A percentile compares a stretch with the other conserved stretches of the same genome.
These are phyloP conservation scores for Apostichopus parvimensis DNA, from an alignment of 35 echinoderm and acorn worm genomes.

Conservation along the genomic window DNA sequence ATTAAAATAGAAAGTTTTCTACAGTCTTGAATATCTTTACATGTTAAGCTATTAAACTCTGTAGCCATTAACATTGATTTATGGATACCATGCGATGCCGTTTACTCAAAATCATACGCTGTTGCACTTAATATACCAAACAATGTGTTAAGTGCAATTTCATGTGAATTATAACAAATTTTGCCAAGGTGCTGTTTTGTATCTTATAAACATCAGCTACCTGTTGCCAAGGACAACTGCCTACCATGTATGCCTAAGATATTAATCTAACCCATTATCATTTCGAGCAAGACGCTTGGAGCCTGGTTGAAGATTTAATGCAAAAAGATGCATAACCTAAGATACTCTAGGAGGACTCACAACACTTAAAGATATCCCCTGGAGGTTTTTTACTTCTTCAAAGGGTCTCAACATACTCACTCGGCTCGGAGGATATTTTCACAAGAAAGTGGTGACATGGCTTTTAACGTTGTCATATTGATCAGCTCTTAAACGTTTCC, in stretches of 20 bases:
- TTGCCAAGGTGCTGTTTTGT: too few relatives aligned
- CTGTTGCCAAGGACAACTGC: constrained; percentile 43
- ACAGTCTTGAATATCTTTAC: too few relatives aligned
- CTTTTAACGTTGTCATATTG: constrained; percentile 38
- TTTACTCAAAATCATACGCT: too few relatives aligned
- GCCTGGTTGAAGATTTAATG: background rate
- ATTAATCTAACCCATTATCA: constrained; percentile 18
- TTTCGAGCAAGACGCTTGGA: background rate
- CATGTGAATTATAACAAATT: too few relatives aligned
- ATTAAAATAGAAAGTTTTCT: too few relatives aligned
- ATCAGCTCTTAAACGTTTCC: constrained; percentile 26
- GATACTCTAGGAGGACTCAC: constrained; percentile 23
- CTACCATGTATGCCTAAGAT: background rate
- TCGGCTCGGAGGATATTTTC: constrained; percentile 16
- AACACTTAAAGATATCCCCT: constrained; percentile 40
- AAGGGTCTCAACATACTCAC: constrained; percentile 19
- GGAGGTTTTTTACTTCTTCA: background rate
- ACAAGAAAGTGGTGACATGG: constrained; percentile 1
- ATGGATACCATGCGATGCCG: too few relatives aligned
- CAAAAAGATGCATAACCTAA: constrained; percentile 13
- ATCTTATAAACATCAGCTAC: background rate
- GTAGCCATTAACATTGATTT: too few relatives aligned
- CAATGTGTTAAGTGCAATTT: too few relatives aligned
- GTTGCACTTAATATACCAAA: too few relatives aligned
- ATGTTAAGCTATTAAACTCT: too few relatives aligned